Percentiles rank a stretch among this genome's conserved stretches.
Conservation (phyloP, 2,113 vertebrate genomes). For the Ptilorrhoa leucosticta region DNA sequence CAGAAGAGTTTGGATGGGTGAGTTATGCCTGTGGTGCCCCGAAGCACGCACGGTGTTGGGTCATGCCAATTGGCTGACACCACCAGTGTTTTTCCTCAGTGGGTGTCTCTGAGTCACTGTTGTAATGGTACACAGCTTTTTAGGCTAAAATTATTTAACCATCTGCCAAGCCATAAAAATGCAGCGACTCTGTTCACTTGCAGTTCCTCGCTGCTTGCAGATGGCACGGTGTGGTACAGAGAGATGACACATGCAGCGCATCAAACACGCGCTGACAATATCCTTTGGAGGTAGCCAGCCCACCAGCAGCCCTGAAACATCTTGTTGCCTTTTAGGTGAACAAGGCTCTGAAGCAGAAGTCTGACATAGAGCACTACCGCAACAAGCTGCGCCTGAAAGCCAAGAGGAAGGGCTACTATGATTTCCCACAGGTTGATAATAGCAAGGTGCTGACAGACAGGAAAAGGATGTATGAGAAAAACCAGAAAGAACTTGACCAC, state of each 20-base stretch:
- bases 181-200: slow-evolving; percentile 59
- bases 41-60: not conserved
- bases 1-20: not conserved
- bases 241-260: not conserved
- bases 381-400: slow-evolving; percentile 97
- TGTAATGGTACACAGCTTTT: slow-evolving; percentile 15
- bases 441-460: slow-evolving; percentile 77
- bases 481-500: slow-evolving; percentile 80
- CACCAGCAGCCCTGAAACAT: not conserved
- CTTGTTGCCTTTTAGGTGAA: slow-evolving; percentile 79
- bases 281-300: not conserved
- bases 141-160: slow-evolving; percentile 61
- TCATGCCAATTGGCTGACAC: not conserved
- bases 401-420: slow-evolving; percentile 95
- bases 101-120: slow-evolving; percentile 57
- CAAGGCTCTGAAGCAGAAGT: slow-evolving; percentile 96
- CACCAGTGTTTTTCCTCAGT: not conserved
- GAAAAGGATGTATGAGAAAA: slow-evolving; percentile 79
- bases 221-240: not conserved
- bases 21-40: not conserved
- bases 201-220: slow-evolving; percentile 17
- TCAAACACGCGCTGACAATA: not conserved
- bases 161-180: slow-evolving; percentile 53
- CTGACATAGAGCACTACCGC: slow-evolving; percentile 97
- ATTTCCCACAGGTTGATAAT: slow-evolving; percentile 84